Conservation (phyloP, 2,888 invertebrate genomes). For the Macropis europaea region DNA sequence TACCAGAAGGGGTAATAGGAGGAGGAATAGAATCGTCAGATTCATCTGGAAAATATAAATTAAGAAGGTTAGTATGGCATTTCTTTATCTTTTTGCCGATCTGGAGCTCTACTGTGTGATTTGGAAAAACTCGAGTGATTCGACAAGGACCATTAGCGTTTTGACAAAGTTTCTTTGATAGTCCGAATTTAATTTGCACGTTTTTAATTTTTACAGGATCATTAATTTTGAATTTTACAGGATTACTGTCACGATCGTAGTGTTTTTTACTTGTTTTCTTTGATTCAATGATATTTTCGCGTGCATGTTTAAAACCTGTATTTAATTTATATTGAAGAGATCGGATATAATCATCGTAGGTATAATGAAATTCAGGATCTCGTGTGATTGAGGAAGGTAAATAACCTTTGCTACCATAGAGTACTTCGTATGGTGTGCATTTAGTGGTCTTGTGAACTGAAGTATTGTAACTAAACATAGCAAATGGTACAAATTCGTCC, state of each 20-base stretch:
- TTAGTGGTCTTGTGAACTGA: too few species aligned
- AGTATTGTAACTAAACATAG: too few species aligned
- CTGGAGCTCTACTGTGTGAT: too few species aligned
- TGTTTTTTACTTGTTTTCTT: too few species aligned
- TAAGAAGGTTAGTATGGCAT: background rate
- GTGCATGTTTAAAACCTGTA: too few species aligned
- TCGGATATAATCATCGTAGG: background rate
- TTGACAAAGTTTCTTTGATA: too few species aligned
- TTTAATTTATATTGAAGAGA: background rate
- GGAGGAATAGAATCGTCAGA: slow-evolving; percentile 1
- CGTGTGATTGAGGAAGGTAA: background rate
- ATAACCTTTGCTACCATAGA: background rate
- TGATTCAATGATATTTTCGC: too few species aligned
- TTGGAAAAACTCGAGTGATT: too few species aligned
- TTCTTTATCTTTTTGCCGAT: background rate
- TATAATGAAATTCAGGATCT: background rate
- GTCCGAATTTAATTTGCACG: background rate
- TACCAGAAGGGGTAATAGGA: background rate
- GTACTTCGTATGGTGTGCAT: too few species aligned
- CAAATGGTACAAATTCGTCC: background rate
- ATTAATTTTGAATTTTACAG: background rate
- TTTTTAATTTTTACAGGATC: background rate
- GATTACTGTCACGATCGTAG: too few species aligned
- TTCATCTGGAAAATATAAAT: slow-evolving; percentile 3
- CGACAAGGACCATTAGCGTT: too few species aligned